Evolutionary conservation across 2,888 invertebrate genomes (phyloP).

Genomic region (Drosophila villosipedis): DNA sequence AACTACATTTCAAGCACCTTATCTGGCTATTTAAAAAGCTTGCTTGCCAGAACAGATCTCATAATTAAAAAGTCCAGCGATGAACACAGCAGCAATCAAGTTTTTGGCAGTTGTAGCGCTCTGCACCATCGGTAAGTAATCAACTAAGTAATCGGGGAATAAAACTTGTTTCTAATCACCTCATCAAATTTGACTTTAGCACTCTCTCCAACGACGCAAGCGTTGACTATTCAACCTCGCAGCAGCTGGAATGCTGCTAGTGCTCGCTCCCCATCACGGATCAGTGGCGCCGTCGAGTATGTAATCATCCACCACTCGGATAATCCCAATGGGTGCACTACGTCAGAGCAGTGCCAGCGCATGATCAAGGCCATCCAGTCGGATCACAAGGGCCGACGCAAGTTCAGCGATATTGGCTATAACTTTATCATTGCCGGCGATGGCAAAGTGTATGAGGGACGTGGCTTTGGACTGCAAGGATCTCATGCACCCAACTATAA

Average conservation of each 20-base stretch:
- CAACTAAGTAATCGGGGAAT: constrained; percentile 3
- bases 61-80: constrained; percentile 31
- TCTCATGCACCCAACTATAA: constrained; percentile 90
- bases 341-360: constrained; percentile 86
- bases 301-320: constrained; percentile 91
- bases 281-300: constrained; percentile 87
- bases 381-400: constrained; percentile 87
- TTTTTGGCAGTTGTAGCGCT: constrained; percentile 50
- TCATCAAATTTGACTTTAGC: constrained; percentile 26
- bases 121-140: constrained; percentile 66
- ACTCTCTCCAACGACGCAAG: constrained; percentile 31
- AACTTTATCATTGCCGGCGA: constrained; percentile 92
- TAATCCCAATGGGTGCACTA: constrained; percentile 87
- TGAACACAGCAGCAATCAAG: constrained; percentile 45
- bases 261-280: constrained; percentile 85
- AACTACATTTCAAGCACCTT: constrained; percentile 10
- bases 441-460: constrained; percentile 89
- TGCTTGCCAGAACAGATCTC: constrained; percentile 5
- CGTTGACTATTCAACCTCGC: constrained; percentile 80
- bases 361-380: constrained; percentile 89
- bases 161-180: constrained; percentile 1
- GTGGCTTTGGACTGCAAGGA: constrained; percentile 89
- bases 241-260: constrained; percentile 87
- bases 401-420: constrained; percentile 90
- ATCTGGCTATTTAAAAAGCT: constrained; percentile 45